Evolutionary conservation across 2,888 invertebrate genomes (phyloP), one percentile per base, ranked within the genome.

Genomic region (Oeneis ivallda): DNA sequence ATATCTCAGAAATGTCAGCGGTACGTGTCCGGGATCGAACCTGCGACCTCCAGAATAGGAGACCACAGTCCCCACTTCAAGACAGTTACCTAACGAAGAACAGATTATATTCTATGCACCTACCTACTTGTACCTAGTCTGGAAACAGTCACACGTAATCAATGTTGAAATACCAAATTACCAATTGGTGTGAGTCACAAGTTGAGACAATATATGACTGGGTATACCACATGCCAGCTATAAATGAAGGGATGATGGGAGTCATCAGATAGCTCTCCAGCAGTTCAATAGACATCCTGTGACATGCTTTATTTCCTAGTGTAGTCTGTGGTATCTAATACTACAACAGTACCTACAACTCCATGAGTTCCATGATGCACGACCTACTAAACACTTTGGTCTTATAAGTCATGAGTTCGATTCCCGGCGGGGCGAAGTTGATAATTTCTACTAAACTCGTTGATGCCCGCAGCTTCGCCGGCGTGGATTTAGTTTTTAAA

Each of bases 151-250:
- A 50, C 50, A 39, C 10, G 17, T 39, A 54, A 39, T 54, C 26
- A 2, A 57, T 26, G 56, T 57, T 41, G 56, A 57, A 57, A 43
- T 26, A 43, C 43, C 56, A 57, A 57, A 57, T 57, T 26, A 43
- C 43, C 56, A 57, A 57, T 57, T 57, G 41, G 11, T n/a, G 26
- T 57, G 56, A 57, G 41, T 57, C 56, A 57, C 43, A 15, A 7
- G 41, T 19, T n/a, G 26, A 26, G 26, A 26, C 19, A 19, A 49
- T 7, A 49, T 10, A 53, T 43, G 53, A 10, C 15, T 34, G 15
- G 52, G 9, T 53, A 26, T 26, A 37, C 15, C 10, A 8, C 2
- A 26, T 6, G 1, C 8, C 10, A 10, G 26, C 34, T 53, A 10
- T 11, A 19, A 26, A 19, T 26, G 49, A 11, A n/a, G 34, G 53